Evolutionary conservation across 1,140 invertebrate genomes (phyloP).

Genomic region (Temnothorax longispinosus): DNA sequence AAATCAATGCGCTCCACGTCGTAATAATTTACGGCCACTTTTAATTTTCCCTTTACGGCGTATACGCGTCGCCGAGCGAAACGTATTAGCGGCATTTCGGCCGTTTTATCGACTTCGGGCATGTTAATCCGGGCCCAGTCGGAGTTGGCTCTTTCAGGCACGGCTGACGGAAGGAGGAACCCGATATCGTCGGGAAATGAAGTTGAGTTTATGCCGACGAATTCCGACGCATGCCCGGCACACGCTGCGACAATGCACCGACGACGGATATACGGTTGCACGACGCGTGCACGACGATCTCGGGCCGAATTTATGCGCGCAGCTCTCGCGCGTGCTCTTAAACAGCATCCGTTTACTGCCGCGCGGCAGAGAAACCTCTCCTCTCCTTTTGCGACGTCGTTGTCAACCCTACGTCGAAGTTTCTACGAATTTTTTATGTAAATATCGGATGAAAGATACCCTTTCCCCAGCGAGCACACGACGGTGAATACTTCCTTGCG

Average conservation of each 20-base stretch:
- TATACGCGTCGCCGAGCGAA: constrained; percentile 7
- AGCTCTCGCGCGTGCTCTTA: neutral
- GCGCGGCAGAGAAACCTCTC: neutral
- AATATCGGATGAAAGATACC: constrained; percentile 37
- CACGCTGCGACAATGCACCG: constrained; percentile 60
- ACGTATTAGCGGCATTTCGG: neutral
- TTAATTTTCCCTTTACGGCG: constrained; percentile 18
- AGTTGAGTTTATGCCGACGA: constrained; percentile 26
- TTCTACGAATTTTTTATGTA: constrained; percentile 53
- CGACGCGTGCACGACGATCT: neutral
- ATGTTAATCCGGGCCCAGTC: neutral
- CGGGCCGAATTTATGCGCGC: constrained; percentile 15
- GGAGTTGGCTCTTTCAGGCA: neutral
- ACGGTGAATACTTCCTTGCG: constrained; percentile 1
- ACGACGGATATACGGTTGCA: neutral
- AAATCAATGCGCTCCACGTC: constrained; percentile 62
- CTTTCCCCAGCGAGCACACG: neutral
- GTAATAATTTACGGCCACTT: constrained; percentile 64
- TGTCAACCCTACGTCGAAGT: constrained; percentile 25
- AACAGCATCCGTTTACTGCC: constrained; percentile 12
- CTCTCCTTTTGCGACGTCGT: neutral
- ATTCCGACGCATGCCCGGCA: constrained; percentile 62
- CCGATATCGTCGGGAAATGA: neutral
- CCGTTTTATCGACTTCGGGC: constrained; percentile 26
- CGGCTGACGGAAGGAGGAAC: neutral